Percentiles rank a stretch among this genome's conserved stretches.
Evolutionary conservation across 2,888 invertebrate genomes (phyloP).

Genomic region (Barypeithes pellucidus): DNA sequence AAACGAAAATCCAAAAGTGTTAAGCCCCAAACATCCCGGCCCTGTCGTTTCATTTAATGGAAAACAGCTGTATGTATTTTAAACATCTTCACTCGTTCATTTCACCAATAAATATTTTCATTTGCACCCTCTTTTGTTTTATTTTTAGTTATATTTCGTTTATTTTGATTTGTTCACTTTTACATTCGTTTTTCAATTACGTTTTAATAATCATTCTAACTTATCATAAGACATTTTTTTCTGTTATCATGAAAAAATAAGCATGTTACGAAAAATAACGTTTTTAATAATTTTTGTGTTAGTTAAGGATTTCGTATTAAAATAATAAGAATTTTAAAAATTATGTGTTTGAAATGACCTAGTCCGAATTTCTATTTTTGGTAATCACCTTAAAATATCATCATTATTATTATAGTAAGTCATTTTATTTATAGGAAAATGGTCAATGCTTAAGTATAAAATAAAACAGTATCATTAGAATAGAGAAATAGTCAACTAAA

Average conservation of each 20-base stretch:
- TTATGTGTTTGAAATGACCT: background rate
- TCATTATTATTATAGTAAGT: no score
- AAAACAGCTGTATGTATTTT: conserved; percentile 53
- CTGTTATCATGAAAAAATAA: no score
- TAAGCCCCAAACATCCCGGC: conserved; percentile 33
- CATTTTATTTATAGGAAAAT: no score
- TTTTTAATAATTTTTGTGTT: no score
- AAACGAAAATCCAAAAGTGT: conserved; percentile 46
- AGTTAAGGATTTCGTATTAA: no score
- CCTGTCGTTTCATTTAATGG: conserved; percentile 43
- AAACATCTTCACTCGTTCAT: conserved; percentile 25
- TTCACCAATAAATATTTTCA: conserved; percentile 39
- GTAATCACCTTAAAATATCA: background rate
- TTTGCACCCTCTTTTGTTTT: conserved; percentile 37
- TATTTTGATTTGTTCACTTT: conserved; percentile 5
- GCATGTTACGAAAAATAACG: no score
- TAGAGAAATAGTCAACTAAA: no score
- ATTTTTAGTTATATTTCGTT: conserved; percentile 33
- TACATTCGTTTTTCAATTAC: background rate
- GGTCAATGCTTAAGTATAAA: no score
- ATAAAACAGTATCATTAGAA: no score
- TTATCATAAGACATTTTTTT: no score
- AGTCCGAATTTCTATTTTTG: background rate
- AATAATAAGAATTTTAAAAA: no score
- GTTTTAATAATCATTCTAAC: background rate